Evolutionary conservation across 2,113 vertebrate genomes (phyloP).

Genomic region (Phodopus roborovskii): DNA sequence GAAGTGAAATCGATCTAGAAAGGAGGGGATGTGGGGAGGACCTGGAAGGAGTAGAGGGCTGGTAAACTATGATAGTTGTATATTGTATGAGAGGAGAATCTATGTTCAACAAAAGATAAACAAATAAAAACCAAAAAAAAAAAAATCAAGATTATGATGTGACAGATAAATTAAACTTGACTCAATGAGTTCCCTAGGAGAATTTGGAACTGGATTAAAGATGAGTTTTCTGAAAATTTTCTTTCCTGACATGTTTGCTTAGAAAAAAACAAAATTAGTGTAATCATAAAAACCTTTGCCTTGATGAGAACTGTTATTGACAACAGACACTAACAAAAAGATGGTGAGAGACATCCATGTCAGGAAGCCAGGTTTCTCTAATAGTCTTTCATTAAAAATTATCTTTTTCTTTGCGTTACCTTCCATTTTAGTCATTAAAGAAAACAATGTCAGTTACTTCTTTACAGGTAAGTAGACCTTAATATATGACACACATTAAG

Average conservation of each 20-base stretch:
- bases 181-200: neutral
- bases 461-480: neutral
- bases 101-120: neutral
- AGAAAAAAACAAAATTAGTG: neutral
- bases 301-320: too few species aligned
- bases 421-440: neutral
- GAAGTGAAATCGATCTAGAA: neutral
- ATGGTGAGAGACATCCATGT: neutral
- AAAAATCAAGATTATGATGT: neutral
- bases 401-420: neutral
- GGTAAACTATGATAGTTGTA: neutral
- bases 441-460: neutral
- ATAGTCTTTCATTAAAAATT: neutral
- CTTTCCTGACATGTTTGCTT: neutral
- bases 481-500: neutral
- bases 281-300: neutral
- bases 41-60: too few species aligned
- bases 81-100: neutral
- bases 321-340: neutral
- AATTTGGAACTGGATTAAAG: neutral
- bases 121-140: neutral
- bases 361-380: neutral
- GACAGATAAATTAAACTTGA: neutral
- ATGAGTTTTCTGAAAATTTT: neutral
- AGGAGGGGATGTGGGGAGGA: rapidly evolving